Evolutionary conservation across 2,888 invertebrate genomes (phyloP).

Genomic region (Perizoma flavofasciatum): DNA sequence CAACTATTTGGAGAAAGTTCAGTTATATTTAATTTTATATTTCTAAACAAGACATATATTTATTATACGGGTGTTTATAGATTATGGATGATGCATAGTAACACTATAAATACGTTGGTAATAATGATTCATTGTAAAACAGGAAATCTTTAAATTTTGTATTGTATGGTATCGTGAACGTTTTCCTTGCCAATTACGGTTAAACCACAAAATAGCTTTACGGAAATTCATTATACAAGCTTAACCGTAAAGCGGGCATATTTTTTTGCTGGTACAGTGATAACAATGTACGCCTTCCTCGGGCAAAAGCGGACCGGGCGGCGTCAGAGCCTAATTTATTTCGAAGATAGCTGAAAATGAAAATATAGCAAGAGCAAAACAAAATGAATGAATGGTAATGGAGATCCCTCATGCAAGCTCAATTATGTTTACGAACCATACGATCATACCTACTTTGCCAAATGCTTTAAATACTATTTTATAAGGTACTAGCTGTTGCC

Average conservation of each 20-base stretch:
- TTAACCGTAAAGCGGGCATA: constrained; percentile 12
- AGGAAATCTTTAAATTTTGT: too few species aligned
- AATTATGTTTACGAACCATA: constrained; percentile 33
- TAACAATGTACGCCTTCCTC: constrained; percentile 41
- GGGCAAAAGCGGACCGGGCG: constrained; percentile 38
- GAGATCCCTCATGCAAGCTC: constrained; percentile 29
- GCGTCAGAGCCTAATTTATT: constrained; percentile 48
- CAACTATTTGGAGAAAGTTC: constrained; percentile 2
- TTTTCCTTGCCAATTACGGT: background rate
- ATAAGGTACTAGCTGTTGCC: too few species aligned
- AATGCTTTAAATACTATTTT: too few species aligned
- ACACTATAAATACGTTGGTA: too few species aligned
- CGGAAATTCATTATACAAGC: constrained; percentile 17
- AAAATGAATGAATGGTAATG: constrained; percentile 42
- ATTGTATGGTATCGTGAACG: background rate
- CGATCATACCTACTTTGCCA: constrained; percentile 26
- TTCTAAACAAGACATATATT: too few species aligned
- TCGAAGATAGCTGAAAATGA: constrained; percentile 45
- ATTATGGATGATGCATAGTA: too few species aligned
- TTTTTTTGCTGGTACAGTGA: constrained; percentile 37
- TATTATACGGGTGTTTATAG: too few species aligned
- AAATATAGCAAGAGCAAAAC: constrained; percentile 44
- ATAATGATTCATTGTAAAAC: too few species aligned
- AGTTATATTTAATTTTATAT: constrained; percentile 1
- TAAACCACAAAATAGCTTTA: constrained; percentile 5